Evolutionary conservation across 2,113 vertebrate species (phyloP).

Genomic region (Neomonachus schauinslandi): DNA sequence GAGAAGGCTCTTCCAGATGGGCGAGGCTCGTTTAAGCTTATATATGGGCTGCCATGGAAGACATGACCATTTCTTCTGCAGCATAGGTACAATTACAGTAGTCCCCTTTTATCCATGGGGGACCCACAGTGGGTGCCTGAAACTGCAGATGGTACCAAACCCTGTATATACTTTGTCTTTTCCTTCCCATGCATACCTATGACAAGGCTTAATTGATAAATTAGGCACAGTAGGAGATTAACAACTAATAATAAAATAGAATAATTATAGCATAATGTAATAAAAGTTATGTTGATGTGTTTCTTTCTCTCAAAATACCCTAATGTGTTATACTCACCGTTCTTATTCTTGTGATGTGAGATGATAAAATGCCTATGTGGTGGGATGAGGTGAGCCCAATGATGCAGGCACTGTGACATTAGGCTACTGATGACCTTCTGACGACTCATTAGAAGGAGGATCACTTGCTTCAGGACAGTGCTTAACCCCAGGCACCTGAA

Average conservation of each 20-base stretch:
- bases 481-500: neutral
- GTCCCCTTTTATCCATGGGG: neutral
- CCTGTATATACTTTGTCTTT: neutral
- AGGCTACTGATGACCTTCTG: neutral
- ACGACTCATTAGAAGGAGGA: neutral
- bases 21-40: neutral
- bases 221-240: neutral
- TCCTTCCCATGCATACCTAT: neutral
- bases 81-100: neutral
- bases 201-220: neutral
- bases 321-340: neutral
- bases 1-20: neutral
- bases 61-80: neutral
- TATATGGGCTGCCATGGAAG: neutral
- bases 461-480: neutral
- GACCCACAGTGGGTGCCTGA: neutral
- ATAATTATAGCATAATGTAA: neutral
- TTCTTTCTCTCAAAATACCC: neutral
- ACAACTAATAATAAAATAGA: neutral
- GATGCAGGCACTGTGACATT: neutral
- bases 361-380: neutral
- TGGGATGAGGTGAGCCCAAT: neutral
- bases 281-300: neutral
- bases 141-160: neutral
- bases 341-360: neutral